Base-by-base conservation (phyloP, 2,888 invertebrate genomes). In the Terebella lapidaria region DNA sequence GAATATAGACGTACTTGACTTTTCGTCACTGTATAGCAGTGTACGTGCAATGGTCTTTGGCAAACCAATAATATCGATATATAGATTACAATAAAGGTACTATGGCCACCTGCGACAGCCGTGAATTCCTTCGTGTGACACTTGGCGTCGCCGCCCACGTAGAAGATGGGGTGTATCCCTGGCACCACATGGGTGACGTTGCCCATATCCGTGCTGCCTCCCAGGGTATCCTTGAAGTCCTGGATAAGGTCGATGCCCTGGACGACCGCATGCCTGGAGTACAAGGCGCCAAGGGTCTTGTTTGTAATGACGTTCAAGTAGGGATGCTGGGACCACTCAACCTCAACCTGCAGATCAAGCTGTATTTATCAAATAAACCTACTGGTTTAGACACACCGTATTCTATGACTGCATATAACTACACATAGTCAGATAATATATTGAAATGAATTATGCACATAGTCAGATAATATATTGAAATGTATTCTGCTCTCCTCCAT, bases 101-200 rank as follows among this genome's bases (percentile, higher is more conserved):
- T n/a, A n/a, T n/a, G n/a, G n/a, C n/a, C 24, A 49, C 49, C 49
- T 49, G 49, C 49, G 18, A 24, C 24, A 49, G 10, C 24, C 5
- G 49, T 22, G 49, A 49, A 49, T n/a, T 10, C 18, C 15, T 22
- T 10, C 26, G 53, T 27, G 53, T 53, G 53, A 28, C 15, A 15
- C 10, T 15, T 15, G 5, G 26, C 53, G 27, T 53, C 10, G 15
- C 27, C 66, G 18, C 70, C 71, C n/a, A 69, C 64, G 59, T 66
- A 54, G 56, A 62, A 68, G 29, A 59, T 52, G 18, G 69, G 69
- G 55, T 74, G 74, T 4, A 74, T 70, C 53, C 67, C 66, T 10
- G 74, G 74, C 22, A 73, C 66, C 24, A 67, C 67, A 29, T 71
- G 68, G 3, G 72, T 72, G 25, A 73, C 62, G n/a, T 60, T 61